These are phyloP conservation scores for Eretmochelys imbricata DNA, from an alignment of 2,113 vertebrate genomes.

Conservation along the genomic window DNA sequence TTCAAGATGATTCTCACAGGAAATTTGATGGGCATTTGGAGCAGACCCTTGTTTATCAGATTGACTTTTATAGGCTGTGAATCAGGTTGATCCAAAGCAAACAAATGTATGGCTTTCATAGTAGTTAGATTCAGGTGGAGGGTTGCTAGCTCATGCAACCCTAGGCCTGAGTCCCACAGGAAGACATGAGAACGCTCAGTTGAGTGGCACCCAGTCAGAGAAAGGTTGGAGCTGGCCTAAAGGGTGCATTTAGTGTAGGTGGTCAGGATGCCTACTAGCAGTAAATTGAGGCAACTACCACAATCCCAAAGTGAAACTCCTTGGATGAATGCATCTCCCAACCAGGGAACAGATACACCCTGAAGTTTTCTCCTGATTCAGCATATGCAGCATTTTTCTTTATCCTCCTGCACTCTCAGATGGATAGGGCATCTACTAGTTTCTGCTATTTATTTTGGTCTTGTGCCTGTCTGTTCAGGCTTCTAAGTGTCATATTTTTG, in stretches of 20 bases:
- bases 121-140: background rate
- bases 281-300: background rate
- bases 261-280: background rate
- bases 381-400: background rate
- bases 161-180: background rate
- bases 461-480: background rate
- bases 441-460: background rate
- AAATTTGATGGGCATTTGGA: background rate
- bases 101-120: background rate
- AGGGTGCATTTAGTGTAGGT: background rate
- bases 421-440: background rate
- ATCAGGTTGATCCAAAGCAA: background rate
- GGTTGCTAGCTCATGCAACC: background rate
- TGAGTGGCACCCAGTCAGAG: accelerated
- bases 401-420: background rate
- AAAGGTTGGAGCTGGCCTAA: background rate
- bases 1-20: background rate
- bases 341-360: background rate
- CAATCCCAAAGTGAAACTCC: background rate
- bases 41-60: background rate
- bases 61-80: background rate
- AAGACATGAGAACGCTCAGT: accelerated
- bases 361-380: background rate
- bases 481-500: background rate
- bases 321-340: background rate